Percentiles rank a stretch among this genome's conserved stretches.
These are phyloP conservation scores for Plotosus lineatus DNA, from an alignment of 2,113 vertebrate species.

Conservation along the genomic window DNA sequence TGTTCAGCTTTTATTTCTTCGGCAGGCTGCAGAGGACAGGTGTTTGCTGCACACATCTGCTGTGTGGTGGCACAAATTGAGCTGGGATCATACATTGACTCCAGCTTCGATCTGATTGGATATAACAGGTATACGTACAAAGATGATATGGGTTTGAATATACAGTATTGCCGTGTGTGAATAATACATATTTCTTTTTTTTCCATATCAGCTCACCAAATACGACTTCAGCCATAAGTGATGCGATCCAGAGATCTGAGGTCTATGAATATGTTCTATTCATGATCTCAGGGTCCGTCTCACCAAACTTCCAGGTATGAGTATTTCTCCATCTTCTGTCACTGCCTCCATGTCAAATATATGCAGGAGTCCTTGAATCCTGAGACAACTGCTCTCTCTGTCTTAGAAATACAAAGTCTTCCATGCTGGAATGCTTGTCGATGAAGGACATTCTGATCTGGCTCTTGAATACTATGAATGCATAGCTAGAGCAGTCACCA, in stretches of 20 bases:
- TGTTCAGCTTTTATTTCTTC: background rate
- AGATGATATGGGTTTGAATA: background rate
- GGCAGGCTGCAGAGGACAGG: background rate
- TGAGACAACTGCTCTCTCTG: background rate
- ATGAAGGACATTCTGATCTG: background rate
- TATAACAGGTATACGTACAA: background rate
- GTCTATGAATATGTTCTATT: slow-evolving; percentile 13
- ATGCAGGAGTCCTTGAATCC: background rate
- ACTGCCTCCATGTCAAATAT: background rate
- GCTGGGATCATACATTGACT: background rate
- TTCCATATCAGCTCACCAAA: background rate
- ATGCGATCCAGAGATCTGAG: background rate
- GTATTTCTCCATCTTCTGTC: too few relatives aligned
- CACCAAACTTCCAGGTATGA: background rate
- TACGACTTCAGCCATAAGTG: background rate
- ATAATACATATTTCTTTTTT: background rate
- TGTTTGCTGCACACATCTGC: background rate
- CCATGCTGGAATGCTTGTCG: background rate
- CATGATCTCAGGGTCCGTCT: background rate
- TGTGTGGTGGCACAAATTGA: background rate
- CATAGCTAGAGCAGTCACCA: background rate
- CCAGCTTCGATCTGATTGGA: background rate
- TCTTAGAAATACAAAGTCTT: background rate
- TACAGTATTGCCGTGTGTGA: background rate
- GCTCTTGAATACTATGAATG: background rate